Conservation (phyloP, 2,888 invertebrate genomes). For the Eristalis tenax region DNA sequence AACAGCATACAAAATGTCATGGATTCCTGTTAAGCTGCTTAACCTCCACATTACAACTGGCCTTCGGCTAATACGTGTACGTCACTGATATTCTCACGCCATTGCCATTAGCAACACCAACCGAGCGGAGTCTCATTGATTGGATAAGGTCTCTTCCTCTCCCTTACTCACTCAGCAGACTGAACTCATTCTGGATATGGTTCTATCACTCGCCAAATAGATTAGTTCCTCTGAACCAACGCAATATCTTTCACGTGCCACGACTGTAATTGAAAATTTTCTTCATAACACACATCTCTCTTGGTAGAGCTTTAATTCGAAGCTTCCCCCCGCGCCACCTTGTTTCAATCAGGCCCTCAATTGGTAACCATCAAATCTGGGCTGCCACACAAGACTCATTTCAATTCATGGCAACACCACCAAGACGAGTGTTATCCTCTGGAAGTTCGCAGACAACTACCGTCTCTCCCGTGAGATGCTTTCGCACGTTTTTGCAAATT, state of each 20-base stretch:
- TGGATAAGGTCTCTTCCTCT: no score
- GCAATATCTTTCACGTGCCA: neutral
- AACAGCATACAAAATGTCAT: no score
- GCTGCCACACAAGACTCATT: slow-evolving; percentile 11
- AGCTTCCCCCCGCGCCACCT: neutral
- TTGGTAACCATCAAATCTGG: neutral
- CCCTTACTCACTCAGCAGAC: no score
- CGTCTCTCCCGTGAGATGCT: slow-evolving; percentile 7
- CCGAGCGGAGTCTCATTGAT: no score
- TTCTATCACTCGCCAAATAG: neutral
- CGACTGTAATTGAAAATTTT: neutral
- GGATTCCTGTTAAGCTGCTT: no score
- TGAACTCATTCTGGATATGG: neutral
- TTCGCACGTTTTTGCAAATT: slow-evolving; percentile 37
- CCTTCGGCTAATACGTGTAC: no score
- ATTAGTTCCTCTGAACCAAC: neutral
- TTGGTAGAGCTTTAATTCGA: no score
- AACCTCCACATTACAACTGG: no score
- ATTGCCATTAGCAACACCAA: no score
- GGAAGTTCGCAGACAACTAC: slow-evolving; percentile 4
- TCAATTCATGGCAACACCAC: neutral
- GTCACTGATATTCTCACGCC: no score
- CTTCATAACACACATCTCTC: neutral
- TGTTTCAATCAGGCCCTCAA: neutral
- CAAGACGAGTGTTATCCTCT: neutral